phyloP scores from a whole-genome alignment of 2,797 vertebrate genomes.

The Philypnodon macrostomus region DNA sequence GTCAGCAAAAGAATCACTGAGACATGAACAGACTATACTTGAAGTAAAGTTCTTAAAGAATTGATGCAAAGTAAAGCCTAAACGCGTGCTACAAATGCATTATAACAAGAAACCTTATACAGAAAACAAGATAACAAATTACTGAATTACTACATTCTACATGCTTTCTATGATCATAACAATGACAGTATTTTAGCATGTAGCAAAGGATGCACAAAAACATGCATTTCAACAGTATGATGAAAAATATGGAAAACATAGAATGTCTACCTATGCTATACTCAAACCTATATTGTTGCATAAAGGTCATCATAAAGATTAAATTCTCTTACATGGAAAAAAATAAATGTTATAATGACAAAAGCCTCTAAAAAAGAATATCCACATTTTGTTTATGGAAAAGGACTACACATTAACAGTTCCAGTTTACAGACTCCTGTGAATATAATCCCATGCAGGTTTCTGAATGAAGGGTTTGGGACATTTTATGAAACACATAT shows the following conservation, averaged over 20 bases:
- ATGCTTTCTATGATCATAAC: no score
- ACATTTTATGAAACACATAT: constrained; percentile 78
- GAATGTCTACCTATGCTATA: no score
- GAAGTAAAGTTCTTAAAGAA: constrained; percentile 59
- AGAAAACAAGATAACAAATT: no score
- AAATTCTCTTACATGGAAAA: no score
- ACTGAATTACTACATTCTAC: no score
- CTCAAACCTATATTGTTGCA: no score
- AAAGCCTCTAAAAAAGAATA: not conserved
- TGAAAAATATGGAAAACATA: no score
- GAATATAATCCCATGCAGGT: constrained; percentile 72
- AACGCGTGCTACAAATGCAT: constrained; percentile 33
- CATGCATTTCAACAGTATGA: no score
- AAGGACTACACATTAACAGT: constrained; percentile 82
- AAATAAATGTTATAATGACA: no score
- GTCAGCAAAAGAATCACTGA: constrained; percentile 63
- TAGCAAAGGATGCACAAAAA: no score
- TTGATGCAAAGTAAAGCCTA: constrained; percentile 54
- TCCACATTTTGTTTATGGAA: constrained; percentile 64
- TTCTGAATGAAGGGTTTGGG: constrained; percentile 67
- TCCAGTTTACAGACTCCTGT: constrained; percentile 75
- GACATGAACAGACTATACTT: constrained; percentile 67
- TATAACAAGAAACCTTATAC: not conserved
- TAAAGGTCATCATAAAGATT: no score
- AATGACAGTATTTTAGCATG: no score